A percentile compares a stretch with the other conserved stretches of the same genome.
phyloP scores from a whole-genome alignment of 2,113 vertebrate species.

The Rhombomys opimus region DNA sequence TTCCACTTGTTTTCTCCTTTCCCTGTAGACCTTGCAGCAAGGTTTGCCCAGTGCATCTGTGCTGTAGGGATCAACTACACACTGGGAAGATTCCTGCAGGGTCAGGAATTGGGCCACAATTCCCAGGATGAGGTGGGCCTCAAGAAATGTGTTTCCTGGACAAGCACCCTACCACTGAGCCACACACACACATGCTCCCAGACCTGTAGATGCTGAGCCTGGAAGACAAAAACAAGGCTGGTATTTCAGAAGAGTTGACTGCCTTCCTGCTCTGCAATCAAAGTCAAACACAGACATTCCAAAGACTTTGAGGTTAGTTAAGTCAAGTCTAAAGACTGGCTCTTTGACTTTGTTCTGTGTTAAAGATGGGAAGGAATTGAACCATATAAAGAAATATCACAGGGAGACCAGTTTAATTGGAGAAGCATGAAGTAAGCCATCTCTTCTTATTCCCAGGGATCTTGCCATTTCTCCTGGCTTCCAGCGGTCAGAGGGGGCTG shows the following conservation, averaged over 20 bases:
- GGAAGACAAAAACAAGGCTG: background rate
- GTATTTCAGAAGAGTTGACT: slow-evolving; percentile 41
- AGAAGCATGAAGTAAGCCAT: slow-evolving; percentile 18
- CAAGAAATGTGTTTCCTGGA: slow-evolving; percentile 42
- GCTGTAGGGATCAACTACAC: background rate
- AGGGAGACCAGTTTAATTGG: background rate
- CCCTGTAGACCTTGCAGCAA: slow-evolving; percentile 23
- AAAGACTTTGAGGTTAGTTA: slow-evolving; percentile 47
- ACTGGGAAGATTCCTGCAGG: background rate
- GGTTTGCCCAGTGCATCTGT: slow-evolving; percentile 9
- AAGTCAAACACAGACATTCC: slow-evolving; percentile 11
- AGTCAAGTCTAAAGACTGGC: slow-evolving; percentile 19
- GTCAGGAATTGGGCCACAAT: background rate
- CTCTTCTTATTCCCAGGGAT: background rate
- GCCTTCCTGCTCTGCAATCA: slow-evolving; percentile 57
- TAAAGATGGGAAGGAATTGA: slow-evolving; percentile 24
- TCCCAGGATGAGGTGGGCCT: slow-evolving; percentile 29
- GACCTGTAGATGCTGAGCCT: background rate
- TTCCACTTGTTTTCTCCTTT: slow-evolving; percentile 1
- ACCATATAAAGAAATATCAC: slow-evolving; percentile 31
- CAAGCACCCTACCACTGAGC: slow-evolving; percentile 15
- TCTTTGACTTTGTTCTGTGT: slow-evolving; percentile 36
- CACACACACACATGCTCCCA: background rate
- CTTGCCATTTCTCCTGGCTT: slow-evolving; percentile 11
- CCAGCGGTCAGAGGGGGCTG: background rate